phyloP scores from a whole-genome alignment of 2,888 invertebrate genomes.

The Himalopsyche tibetana region DNA sequence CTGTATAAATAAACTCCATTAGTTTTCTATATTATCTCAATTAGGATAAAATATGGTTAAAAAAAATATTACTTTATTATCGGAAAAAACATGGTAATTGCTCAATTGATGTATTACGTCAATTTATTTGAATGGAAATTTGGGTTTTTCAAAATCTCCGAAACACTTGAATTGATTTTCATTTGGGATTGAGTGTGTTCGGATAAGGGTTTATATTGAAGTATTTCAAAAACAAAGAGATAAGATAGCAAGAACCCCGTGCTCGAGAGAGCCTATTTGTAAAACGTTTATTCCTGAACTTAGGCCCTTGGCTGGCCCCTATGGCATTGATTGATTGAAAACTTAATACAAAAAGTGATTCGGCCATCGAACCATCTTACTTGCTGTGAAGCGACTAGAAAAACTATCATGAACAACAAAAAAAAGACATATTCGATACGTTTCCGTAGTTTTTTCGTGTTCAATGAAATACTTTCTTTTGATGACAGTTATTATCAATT shows the following conservation, averaged over 20 bases:
- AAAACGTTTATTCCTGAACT: conserved; percentile 57
- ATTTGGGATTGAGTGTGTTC: conserved; percentile 10
- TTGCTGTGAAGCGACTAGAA: neutral
- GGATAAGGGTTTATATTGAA: neutral
- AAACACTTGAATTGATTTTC: neutral
- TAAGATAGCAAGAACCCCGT: neutral
- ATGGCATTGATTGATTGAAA: conserved; percentile 60
- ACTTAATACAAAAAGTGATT: conserved; percentile 60
- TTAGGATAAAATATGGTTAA: too few relatives aligned
- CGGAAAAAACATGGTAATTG: too few relatives aligned
- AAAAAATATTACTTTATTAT: too few relatives aligned
- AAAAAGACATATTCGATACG: neutral
- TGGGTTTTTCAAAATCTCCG: neutral
- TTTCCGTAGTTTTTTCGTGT: too few relatives aligned
- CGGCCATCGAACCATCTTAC: neutral
- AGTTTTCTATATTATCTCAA: too few relatives aligned
- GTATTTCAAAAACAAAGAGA: conserved; percentile 47
- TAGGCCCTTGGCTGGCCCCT: conserved; percentile 28
- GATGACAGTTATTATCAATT: too few relatives aligned
- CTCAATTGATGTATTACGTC: too few relatives aligned
- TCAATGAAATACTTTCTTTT: too few relatives aligned
- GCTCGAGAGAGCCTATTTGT: conserved; percentile 53
- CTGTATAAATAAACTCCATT: too few relatives aligned
- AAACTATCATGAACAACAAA: neutral
- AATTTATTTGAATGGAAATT: neutral